Evolutionary conservation across 2,113 vertebrate species (phyloP).

Genomic region (Trachemys scripta): DNA sequence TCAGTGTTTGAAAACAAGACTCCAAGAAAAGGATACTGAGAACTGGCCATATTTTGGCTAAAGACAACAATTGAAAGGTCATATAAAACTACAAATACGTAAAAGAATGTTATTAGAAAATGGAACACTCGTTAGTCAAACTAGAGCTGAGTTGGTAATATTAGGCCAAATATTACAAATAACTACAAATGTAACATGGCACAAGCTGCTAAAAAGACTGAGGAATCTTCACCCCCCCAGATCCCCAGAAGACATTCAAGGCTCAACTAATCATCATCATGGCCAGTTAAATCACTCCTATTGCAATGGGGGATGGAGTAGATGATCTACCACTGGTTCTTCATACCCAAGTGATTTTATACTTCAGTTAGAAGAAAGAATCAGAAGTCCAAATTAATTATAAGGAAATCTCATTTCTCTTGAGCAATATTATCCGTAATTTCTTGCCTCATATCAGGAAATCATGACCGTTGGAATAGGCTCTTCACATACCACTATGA

Average conservation of each 20-base stretch:
- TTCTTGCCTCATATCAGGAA: background rate
- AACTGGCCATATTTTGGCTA: background rate
- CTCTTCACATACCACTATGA: background rate
- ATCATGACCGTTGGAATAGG: background rate
- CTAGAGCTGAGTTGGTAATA: background rate
- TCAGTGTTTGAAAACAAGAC: background rate
- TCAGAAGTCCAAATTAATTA: background rate
- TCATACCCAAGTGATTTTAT: background rate
- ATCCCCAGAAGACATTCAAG: conserved; percentile 16
- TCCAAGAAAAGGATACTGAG: background rate
- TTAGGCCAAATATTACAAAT: conserved; percentile 10
- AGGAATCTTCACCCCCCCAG: conserved; percentile 46
- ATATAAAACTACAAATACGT: background rate
- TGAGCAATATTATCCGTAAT: background rate
- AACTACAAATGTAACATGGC: conserved; percentile 36
- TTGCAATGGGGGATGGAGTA: background rate
- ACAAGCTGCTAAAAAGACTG: conserved; percentile 51
- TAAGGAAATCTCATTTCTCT: background rate
- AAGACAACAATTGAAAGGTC: background rate
- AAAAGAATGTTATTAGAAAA: background rate
- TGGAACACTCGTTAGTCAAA: conserved; percentile 40
- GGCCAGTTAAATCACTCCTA: background rate
- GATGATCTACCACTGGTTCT: background rate
- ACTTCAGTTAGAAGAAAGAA: conserved; percentile 1
- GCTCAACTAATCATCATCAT: conserved; percentile 20